Evolutionary conservation across 1,140 invertebrate genomes (phyloP).

Genomic region (Ceratina japonica): DNA sequence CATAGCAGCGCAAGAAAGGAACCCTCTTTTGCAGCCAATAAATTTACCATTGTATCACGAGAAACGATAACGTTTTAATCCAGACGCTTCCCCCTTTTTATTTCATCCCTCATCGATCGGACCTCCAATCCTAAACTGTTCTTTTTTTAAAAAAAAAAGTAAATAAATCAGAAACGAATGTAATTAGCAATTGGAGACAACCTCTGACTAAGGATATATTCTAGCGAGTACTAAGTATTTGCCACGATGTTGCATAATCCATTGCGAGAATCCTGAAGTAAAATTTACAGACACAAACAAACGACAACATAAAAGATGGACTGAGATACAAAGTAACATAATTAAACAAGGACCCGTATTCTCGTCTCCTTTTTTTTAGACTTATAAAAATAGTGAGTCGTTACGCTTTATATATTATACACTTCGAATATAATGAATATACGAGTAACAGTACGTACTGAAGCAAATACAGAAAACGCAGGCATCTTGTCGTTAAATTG

Average conservation of each 20-base stretch:
- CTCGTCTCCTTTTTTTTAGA: slow-evolving; percentile 72
- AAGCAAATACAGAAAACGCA: slow-evolving; percentile 74
- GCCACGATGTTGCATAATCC: slow-evolving; percentile 66
- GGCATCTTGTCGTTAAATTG: slow-evolving; percentile 78
- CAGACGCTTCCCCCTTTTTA: not conserved
- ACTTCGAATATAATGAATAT: slow-evolving; percentile 73
- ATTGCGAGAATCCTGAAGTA: slow-evolving; percentile 55
- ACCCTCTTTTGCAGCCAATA: slow-evolving; percentile 5
- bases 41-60: slow-evolving; percentile 15
- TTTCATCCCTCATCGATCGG: not conserved
- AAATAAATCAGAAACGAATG: slow-evolving; percentile 45
- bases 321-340: slow-evolving; percentile 70
- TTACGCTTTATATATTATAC: slow-evolving; percentile 77
- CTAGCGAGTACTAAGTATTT: slow-evolving; percentile 61
- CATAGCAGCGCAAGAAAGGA: not conserved
- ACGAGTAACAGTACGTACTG: slow-evolving; percentile 74
- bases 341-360: slow-evolving; percentile 70
- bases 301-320: slow-evolving; percentile 67
- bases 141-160: not conserved
- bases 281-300: slow-evolving; percentile 40
- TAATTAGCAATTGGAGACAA: slow-evolving; percentile 68
- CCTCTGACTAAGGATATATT: slow-evolving; percentile 55
- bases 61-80: slow-evolving; percentile 9
- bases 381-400: slow-evolving; percentile 75
- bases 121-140: not conserved